A percentile compares a stretch with the other conserved stretches of the same genome.
Conservation (phyloP, 2,113 vertebrate species). For the Microtus oregoni region DNA sequence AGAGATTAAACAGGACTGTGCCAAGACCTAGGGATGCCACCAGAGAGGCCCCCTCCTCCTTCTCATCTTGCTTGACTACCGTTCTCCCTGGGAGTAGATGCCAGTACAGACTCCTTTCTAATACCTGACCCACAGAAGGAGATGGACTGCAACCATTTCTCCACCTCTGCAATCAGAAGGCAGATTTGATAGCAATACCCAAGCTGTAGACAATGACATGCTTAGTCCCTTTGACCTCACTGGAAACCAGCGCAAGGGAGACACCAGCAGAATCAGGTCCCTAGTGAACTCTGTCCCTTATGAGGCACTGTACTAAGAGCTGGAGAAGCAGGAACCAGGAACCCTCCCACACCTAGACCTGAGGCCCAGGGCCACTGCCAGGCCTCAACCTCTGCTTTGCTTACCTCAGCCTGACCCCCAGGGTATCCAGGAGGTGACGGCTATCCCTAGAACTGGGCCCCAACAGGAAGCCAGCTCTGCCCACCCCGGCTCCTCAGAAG, state of each 20-base stretch:
- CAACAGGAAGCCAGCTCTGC: neutral
- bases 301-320: neutral
- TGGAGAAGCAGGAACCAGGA: neutral
- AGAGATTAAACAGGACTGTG: neutral
- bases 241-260: neutral
- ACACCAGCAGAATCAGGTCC: neutral
- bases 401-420: constrained; percentile 25
- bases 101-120: neutral
- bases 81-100: neutral
- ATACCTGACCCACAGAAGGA: neutral
- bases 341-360: neutral
- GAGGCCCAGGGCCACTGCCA: neutral
- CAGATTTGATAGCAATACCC: neutral
- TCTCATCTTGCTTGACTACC: neutral
- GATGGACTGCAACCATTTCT: neutral
- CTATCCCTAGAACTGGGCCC: neutral
- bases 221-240: neutral
- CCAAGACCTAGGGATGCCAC: neutral
- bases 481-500: neutral
- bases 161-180: neutral
- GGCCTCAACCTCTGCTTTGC: neutral
- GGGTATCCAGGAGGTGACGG: neutral
- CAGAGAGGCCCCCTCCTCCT: neutral
- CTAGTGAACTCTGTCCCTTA: neutral
- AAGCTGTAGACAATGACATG: neutral